These are phyloP conservation scores for Eilema griseolum DNA, from an alignment of 2,888 invertebrate species.

Conservation along the genomic window DNA sequence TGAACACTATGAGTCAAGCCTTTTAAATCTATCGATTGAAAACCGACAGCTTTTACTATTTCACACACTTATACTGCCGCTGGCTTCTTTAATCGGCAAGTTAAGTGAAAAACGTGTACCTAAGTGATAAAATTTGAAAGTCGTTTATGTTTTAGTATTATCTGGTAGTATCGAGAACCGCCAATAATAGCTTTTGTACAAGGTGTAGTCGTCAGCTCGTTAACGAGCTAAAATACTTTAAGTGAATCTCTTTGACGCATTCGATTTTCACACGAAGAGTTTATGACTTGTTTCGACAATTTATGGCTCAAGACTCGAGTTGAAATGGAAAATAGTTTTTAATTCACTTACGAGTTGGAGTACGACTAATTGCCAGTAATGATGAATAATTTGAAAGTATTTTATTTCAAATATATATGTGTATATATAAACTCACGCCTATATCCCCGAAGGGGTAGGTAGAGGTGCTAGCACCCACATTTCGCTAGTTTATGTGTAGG, in stretches of 20 bases:
- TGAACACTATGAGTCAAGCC: background rate
- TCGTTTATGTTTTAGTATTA: constrained; percentile 31
- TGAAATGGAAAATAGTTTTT: background rate
- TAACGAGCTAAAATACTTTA: constrained; percentile 58
- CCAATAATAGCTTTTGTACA: constrained; percentile 21
- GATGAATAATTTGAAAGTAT: too few relatives aligned
- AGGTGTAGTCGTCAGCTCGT: constrained; percentile 42
- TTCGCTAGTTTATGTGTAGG: too few relatives aligned
- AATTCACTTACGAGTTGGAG: background rate
- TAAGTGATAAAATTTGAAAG: constrained; percentile 19
- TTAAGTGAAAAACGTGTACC: constrained; percentile 11
- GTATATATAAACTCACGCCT: too few relatives aligned
- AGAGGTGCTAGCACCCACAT: too few relatives aligned
- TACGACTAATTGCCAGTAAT: too few relatives aligned
- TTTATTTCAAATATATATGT: too few relatives aligned
- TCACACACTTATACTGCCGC: background rate
- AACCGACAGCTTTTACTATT: background rate
- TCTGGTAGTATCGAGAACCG: constrained; percentile 37
- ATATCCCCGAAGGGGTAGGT: too few relatives aligned
- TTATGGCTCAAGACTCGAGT: constrained; percentile 7
- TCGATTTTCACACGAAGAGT: constrained; percentile 16
- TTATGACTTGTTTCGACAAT: constrained; percentile 20
- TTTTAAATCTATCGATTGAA: background rate
- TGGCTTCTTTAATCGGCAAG: constrained; percentile 4
- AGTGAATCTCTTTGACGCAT: constrained; percentile 57